These are phyloP conservation scores for Manis crassicaudata DNA, from an alignment of 2,797 vertebrate genomes.

Conservation along the genomic window DNA sequence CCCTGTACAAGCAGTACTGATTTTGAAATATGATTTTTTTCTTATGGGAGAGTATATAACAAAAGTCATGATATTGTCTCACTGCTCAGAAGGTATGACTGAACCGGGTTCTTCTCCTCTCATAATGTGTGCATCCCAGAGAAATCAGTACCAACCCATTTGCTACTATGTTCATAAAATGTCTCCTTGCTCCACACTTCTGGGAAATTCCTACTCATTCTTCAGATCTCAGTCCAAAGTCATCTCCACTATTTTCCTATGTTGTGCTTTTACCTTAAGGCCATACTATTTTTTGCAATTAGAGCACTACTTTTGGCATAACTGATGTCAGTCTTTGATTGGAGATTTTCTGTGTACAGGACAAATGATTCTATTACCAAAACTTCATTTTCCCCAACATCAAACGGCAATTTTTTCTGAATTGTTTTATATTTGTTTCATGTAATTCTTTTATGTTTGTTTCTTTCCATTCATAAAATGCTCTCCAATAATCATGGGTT, in stretches of 20 bases:
- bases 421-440: conserved; percentile 76
- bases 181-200: not conserved
- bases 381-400: not conserved
- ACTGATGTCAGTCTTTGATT: not conserved
- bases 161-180: not conserved
- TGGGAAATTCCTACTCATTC: not conserved
- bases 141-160: not conserved
- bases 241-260: not conserved
- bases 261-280: not conserved
- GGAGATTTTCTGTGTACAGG: not conserved
- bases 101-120: not conserved
- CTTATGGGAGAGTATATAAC: not conserved
- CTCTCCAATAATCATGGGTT: conserved; percentile 78
- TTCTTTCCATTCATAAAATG: conserved; percentile 69
- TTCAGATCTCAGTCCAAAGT: not conserved
- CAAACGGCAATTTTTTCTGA: conserved; percentile 70
- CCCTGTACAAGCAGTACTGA: not conserved
- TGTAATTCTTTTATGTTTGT: conserved; percentile 42
- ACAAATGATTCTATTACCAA: not conserved
- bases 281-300: not conserved
- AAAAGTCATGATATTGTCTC: not conserved
- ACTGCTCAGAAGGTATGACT: not conserved
- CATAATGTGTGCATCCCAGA: not conserved
- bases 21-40: not conserved
- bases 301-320: not conserved